Percentiles rank a stretch among this genome's conserved stretches.
These are phyloP conservation scores for Psilopogon haemacephalus DNA, from an alignment of 2,113 vertebrate genomes.

Conservation along the genomic window DNA sequence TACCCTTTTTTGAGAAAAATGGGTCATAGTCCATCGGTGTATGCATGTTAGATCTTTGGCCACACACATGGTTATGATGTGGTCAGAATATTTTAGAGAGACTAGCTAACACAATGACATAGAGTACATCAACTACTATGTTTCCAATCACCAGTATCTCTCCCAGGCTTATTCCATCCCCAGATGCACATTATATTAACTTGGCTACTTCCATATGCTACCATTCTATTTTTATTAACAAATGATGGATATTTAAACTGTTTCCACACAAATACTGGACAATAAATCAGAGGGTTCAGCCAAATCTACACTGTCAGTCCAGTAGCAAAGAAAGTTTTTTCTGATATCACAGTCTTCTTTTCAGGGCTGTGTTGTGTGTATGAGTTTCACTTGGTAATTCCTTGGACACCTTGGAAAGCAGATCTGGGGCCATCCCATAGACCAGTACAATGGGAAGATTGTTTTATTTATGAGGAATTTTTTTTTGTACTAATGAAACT, in stretches of 20 bases:
- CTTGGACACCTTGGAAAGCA: background rate
- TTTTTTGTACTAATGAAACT: background rate
- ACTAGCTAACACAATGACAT: background rate
- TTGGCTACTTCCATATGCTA: background rate
- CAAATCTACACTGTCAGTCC: background rate
- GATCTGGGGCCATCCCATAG: background rate
- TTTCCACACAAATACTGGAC: background rate
- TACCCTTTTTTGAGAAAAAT: background rate
- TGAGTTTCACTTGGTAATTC: background rate
- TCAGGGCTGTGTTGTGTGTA: background rate
- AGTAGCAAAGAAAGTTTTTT: background rate
- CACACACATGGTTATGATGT: rapidly evolving
- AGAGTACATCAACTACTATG: background rate
- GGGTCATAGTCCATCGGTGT: background rate
- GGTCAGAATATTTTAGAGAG: background rate
- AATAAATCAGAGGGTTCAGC: background rate
- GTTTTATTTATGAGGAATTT: background rate
- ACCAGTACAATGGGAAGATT: background rate
- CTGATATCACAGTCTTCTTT: background rate
- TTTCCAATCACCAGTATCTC: background rate
- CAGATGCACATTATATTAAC: background rate
- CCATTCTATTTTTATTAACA: background rate
- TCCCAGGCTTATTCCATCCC: background rate
- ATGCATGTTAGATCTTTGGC: background rate
- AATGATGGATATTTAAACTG: background rate